phyloP scores from a whole-genome alignment of 2,113 vertebrate species.

The Indicator indicator region DNA sequence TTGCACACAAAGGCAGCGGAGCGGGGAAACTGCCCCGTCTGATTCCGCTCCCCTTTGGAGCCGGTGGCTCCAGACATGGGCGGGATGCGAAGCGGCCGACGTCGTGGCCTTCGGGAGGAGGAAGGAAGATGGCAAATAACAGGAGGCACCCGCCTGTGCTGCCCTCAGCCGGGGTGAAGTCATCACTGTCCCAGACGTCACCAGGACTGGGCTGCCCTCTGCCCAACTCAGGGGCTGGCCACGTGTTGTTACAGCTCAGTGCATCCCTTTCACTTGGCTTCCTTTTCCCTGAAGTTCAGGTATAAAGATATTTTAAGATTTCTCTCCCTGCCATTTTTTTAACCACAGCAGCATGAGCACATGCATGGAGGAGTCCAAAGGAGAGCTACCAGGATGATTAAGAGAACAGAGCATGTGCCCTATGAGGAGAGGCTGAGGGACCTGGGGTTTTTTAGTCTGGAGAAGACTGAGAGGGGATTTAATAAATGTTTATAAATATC shows the following conservation, averaged over 20 bases:
- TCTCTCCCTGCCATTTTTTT: not conserved
- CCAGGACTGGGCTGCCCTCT: not conserved
- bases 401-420: too few relatives aligned
- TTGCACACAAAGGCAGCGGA: constrained; percentile 29
- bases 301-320: not conserved
- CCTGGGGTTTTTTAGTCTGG: too few relatives aligned
- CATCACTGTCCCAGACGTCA: not conserved
- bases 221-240: not conserved
- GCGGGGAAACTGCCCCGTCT: not conserved
- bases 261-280: not conserved
- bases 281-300: not conserved
- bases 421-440: too few relatives aligned
- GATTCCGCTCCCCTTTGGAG: not conserved
- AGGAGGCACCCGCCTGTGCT: not conserved
- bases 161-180: not conserved
- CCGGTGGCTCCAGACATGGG: constrained; percentile 49
- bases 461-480: too few relatives aligned
- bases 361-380: not conserved
- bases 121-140: not conserved
- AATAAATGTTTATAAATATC: too few relatives aligned
- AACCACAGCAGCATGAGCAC: not conserved
- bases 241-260: not conserved
- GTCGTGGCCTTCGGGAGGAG: not conserved
- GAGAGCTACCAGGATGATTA: too few relatives aligned
- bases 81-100: not conserved